Evolutionary conservation across 2,888 invertebrate species (phyloP).

Genomic region (Volucella zonaria): DNA sequence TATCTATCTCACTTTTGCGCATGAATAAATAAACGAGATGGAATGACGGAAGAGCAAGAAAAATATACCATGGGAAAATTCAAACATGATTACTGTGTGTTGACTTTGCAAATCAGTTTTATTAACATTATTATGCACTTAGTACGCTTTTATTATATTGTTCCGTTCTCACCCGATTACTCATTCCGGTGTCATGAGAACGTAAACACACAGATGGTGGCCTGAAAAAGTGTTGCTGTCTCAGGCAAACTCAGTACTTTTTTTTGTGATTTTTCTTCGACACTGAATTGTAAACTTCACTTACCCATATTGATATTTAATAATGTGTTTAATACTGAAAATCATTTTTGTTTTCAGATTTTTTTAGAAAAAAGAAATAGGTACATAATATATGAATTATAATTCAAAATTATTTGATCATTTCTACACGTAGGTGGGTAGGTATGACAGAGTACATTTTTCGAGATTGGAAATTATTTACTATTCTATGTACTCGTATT

Average conservation of each 20-base stretch:
- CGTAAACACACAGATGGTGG: constrained; percentile 58
- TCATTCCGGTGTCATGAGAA: constrained; percentile 64
- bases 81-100: constrained; percentile 71
- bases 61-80: constrained; percentile 65
- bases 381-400: too few relatives aligned
- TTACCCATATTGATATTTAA: too few relatives aligned
- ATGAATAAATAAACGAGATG: constrained; percentile 52
- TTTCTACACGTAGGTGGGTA: too few relatives aligned
- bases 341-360: too few relatives aligned
- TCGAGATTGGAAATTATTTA: too few relatives aligned
- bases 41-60: constrained; percentile 60
- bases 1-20: constrained; percentile 62
- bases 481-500: too few relatives aligned
- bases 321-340: too few relatives aligned
- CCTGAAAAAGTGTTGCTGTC: constrained; percentile 58
- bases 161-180: constrained; percentile 73
- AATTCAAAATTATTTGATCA: too few relatives aligned
- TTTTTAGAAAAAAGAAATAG: too few relatives aligned
- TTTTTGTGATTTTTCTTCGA: background rate
- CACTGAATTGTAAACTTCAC: too few relatives aligned
- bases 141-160: constrained; percentile 73
- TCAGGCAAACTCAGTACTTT: constrained; percentile 4
- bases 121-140: constrained; percentile 74
- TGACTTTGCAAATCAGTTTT: constrained; percentile 75
- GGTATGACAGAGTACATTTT: too few relatives aligned